A percentile compares a stretch with the other conserved stretches of the same genome.
Evolutionary conservation across 2,113 vertebrate genomes (phyloP).

Genomic region (Saccopteryx bilineata): DNA sequence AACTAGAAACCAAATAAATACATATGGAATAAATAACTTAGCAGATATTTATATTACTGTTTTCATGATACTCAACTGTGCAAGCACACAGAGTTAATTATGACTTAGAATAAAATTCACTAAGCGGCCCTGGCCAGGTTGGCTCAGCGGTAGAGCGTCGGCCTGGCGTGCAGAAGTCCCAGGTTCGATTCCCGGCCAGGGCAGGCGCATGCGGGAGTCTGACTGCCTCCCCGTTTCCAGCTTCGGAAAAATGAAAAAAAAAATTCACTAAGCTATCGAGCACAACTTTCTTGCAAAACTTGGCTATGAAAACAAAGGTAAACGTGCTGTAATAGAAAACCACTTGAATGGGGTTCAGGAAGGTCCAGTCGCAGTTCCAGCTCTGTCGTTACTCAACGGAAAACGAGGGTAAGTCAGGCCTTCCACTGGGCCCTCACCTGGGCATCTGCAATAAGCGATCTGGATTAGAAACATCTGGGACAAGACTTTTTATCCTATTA

Average conservation of each 20-base stretch:
- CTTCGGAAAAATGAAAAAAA: neutral
- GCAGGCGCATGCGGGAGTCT: too few relatives aligned
- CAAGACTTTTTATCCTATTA: neutral
- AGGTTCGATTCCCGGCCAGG: too few relatives aligned
- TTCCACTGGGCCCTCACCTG: neutral
- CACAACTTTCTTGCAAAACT: neutral
- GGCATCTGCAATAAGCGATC: neutral
- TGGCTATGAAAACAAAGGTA: neutral
- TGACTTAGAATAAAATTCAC: neutral
- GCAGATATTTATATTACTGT: neutral
- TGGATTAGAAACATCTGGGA: neutral
- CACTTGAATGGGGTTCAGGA: neutral
- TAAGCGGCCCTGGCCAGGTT: neutral
- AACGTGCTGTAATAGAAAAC: neutral
- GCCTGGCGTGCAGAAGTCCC: too few relatives aligned
- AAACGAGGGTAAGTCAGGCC: neutral
- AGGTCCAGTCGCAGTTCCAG: neutral
- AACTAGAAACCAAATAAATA: conserved; percentile 7
- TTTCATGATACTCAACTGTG: neutral
- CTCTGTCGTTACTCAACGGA: neutral
- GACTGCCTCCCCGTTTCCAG: too few relatives aligned
- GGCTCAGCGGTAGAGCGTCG: too few relatives aligned
- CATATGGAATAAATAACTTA: neutral
- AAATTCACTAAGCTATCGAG: conserved; percentile 9
- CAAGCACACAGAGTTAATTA: neutral